Percentiles rank a stretch among this genome's conserved stretches.
Evolutionary conservation across 1,140 invertebrate species (phyloP).

Genomic region (Pachypeltis micranthus): DNA sequence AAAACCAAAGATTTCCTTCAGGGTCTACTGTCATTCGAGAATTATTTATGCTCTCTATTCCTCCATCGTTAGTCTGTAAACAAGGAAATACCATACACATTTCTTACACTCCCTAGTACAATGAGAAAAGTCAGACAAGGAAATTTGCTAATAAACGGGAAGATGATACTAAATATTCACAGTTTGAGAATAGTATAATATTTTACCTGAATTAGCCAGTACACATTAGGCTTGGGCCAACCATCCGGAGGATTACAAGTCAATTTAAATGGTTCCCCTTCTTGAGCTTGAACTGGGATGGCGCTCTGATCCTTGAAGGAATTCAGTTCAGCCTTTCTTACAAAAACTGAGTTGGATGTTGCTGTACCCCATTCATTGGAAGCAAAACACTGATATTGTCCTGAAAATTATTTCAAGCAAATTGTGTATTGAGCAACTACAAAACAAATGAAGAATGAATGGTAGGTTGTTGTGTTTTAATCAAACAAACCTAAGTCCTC

Average conservation of each 20-base stretch:
- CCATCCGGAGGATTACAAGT: slow-evolving; percentile 83
- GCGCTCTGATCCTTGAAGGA: slow-evolving; percentile 71
- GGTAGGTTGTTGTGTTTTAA: neutral
- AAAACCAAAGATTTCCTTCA: slow-evolving; percentile 87
- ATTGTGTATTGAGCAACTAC: neutral
- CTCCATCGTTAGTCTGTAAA: slow-evolving; percentile 49
- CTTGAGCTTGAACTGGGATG: slow-evolving; percentile 51
- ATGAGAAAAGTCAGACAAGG: no score
- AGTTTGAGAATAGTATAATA: no score
- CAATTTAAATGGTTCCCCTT: slow-evolving; percentile 77
- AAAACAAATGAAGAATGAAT: neutral
- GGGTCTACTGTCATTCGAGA: slow-evolving; percentile 87
- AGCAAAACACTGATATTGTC: slow-evolving; percentile 96
- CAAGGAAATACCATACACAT: no score
- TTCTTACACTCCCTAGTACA: no score
- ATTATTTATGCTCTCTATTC: slow-evolving; percentile 79
- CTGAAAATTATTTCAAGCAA: no score
- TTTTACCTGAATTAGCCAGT: slow-evolving; percentile 71
- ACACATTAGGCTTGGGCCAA: slow-evolving; percentile 85
- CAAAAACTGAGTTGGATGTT: slow-evolving; percentile 87
- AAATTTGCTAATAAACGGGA: no score
- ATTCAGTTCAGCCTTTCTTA: slow-evolving; percentile 87
- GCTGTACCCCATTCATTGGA: slow-evolving; percentile 88
- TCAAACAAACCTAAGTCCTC: slow-evolving; percentile 61
- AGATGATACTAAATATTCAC: no score